A percentile compares a stretch with the other conserved stretches of the same genome.
phyloP scores from a whole-genome alignment of 1,140 invertebrate species.

The Drosophila guanche region DNA sequence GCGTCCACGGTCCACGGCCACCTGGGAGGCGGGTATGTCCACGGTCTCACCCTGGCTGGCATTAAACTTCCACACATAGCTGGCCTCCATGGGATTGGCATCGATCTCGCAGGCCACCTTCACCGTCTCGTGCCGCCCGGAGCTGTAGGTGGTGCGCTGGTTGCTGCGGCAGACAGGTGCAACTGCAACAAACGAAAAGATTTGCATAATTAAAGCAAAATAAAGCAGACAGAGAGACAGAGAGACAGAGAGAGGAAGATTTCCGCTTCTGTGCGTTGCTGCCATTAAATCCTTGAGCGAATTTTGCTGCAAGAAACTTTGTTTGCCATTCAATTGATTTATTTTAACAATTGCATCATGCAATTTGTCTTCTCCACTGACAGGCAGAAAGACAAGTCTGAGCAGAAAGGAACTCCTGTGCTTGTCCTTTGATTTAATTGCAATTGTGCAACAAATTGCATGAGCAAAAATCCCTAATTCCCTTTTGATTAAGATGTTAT shows the following conservation, averaged over 20 bases:
- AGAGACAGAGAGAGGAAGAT: constrained; percentile 1
- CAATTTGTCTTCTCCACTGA: constrained; percentile 21
- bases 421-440: constrained; percentile 32
- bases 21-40: constrained; percentile 87
- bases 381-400: constrained; percentile 33
- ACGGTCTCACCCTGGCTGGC: constrained; percentile 88
- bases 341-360: constrained; percentile 41
- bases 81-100: constrained; percentile 90
- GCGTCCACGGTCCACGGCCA: constrained; percentile 86
- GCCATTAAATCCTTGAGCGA: constrained; percentile 33
- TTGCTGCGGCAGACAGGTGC: constrained; percentile 88
- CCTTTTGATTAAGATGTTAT: constrained; percentile 59
- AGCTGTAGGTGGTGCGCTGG: constrained; percentile 89
- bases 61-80: constrained; percentile 91
- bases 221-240: constrained; percentile 47
- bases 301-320: constrained; percentile 29
- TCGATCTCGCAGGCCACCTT: constrained; percentile 92
- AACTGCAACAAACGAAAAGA: constrained; percentile 84
- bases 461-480: constrained; percentile 36
- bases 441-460: constrained; percentile 50
- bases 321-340: constrained; percentile 53
- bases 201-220: constrained; percentile 81
- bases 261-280: constrained; percentile 26
- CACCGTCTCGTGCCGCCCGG: constrained; percentile 90
- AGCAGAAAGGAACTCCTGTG: constrained; percentile 5